These are phyloP conservation scores for Microctonus aethiopoides DNA, from an alignment of 2,888 invertebrate genomes.

Conservation along the genomic window DNA sequence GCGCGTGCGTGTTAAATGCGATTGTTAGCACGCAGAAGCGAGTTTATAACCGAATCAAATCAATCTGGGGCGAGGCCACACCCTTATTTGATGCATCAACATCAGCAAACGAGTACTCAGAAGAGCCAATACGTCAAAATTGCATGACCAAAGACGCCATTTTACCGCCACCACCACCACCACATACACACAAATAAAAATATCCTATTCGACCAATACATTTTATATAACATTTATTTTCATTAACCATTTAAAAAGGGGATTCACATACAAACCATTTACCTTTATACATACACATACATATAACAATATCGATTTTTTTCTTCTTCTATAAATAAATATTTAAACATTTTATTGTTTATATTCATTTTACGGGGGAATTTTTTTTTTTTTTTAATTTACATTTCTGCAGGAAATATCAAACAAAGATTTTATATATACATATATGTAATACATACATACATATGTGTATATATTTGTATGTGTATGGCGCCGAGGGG, in stretches of 20 bases:
- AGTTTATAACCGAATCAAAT: conserved; percentile 52
- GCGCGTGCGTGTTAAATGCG: conserved; percentile 35
- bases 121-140: conserved; percentile 36
- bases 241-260: too few species aligned
- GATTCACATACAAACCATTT: too few species aligned
- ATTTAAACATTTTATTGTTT: background rate
- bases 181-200: background rate
- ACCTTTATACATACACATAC: too few species aligned
- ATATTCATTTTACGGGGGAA: background rate
- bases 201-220: background rate
- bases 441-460: background rate
- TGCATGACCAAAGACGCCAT: conserved; percentile 27
- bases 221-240: background rate
- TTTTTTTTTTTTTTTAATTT: too few species aligned
- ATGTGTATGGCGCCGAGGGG: conserved; percentile 21
- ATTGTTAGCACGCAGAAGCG: conserved; percentile 61
- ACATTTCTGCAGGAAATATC: background rate
- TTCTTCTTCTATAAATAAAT: too few species aligned
- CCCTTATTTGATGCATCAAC: conserved; percentile 55
- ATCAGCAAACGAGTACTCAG: conserved; percentile 24
- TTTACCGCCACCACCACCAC: conserved; percentile 6
- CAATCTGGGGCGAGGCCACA: conserved; percentile 64
- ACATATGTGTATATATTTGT: background rate
- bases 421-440: conserved; percentile 1
- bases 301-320: background rate